Evolutionary conservation across 2,113 vertebrate genomes (phyloP), one percentile per base, ranked within the genome.

Genomic region (Benthochromis sp.): DNA sequence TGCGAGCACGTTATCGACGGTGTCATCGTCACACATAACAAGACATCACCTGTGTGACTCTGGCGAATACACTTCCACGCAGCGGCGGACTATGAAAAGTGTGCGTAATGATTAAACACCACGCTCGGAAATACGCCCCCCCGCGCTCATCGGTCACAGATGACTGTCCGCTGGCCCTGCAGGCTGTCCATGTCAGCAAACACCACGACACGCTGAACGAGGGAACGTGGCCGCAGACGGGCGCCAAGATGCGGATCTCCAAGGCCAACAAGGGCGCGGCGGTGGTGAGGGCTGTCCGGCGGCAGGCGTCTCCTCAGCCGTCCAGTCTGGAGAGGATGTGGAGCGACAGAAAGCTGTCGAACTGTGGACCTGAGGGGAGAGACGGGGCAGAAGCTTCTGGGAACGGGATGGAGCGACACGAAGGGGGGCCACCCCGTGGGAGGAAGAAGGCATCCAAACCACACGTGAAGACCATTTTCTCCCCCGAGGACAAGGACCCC

Each of bases 391-490:
- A 63, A 14, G 76, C 53, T 1, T 71, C 27, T 10, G 55, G 8
- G 54, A 66, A 69, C 40, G 90, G 40, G 16, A 5, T 11, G 31
- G 91, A 90, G 3, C 93, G 84, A 1, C 92, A 82, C 40, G 91
- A 85, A 10, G 86, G 83, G 7, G 95, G 88, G 4, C 91, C 92
- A 0, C 88, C 53, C 12, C 78, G 95, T 8, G 21, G 86, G 83
- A 85, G 94, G 83, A 97, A 91, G 90, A 96, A 84, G 31, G 90
- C 95, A 1, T 96, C 95, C 91, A 94, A 93, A 76, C 93, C 96
- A 1, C 96, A 97, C 10, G 97, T 97, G 21, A 96, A 96, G 88
- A 97, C 96, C 45, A 97, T 97, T 88, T 97, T 97, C 86, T 85
- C 90, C 73, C 88, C 88, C 5, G 85, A 34, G 17, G 86, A 93